Conservation (phyloP, 2,113 vertebrate species). For the Tiliqua scincoides region DNA sequence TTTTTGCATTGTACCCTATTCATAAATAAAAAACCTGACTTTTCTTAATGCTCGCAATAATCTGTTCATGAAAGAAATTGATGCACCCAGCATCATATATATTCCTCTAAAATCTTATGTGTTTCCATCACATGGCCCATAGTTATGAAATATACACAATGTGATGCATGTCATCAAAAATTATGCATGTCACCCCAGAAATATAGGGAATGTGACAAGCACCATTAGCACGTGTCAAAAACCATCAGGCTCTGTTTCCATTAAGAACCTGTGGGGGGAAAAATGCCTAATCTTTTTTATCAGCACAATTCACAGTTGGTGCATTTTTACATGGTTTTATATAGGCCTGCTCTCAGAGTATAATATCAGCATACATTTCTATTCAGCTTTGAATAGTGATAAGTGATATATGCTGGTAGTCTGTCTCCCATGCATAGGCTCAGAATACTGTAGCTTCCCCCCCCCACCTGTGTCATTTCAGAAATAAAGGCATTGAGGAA, state of each 20-base stretch:
- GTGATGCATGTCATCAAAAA: conserved; percentile 57
- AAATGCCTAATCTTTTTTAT: conserved; percentile 13
- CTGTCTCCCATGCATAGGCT: not conserved
- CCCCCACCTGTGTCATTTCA: not conserved
- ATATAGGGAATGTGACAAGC: conserved; percentile 55
- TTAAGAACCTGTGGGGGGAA: conserved; percentile 33
- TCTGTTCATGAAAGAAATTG: not conserved
- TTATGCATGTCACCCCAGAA: conserved; percentile 33
- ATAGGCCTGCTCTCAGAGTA: not conserved
- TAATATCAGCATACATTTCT: not conserved
- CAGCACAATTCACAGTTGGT: not conserved
- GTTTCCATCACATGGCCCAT: conserved; percentile 54
- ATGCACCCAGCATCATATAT: not conserved
- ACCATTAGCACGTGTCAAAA: conserved; percentile 70
- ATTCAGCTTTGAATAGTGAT: conserved; percentile 19
- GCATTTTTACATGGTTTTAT: conserved; percentile 13
- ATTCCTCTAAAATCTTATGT: conserved; percentile 38
- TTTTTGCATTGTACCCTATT: not conserved
- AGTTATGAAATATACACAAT: conserved; percentile 53
- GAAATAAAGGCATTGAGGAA: conserved; percentile 5
- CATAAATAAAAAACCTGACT: not conserved
- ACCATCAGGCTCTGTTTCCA: conserved; percentile 45
- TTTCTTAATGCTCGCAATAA: not conserved
- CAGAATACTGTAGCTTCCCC: not conserved
- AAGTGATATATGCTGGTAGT: not conserved